These are phyloP conservation scores for Drosophila prosaltans DNA, from an alignment of 1,140 invertebrate genomes.

Conservation along the genomic window DNA sequence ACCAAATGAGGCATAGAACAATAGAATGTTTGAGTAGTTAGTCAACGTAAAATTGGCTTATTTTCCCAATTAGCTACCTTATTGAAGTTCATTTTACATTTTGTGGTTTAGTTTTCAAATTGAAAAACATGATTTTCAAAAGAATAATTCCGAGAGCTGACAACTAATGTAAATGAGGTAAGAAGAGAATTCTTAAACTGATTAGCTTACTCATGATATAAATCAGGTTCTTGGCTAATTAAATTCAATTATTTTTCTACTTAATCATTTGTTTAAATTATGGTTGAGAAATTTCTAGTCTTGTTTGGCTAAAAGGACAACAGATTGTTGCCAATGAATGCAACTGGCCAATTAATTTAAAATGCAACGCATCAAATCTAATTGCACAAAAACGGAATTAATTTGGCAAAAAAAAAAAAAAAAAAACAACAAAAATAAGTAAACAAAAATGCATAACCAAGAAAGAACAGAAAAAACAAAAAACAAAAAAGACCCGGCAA, in stretches of 20 bases:
- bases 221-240: too few relatives aligned
- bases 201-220: too few relatives aligned
- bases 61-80: not conserved
- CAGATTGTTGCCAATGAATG: constrained; percentile 57
- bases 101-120: not conserved
- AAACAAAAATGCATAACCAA: constrained; percentile 7
- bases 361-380: constrained; percentile 61
- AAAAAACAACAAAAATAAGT: not conserved
- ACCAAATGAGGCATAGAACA: not conserved
- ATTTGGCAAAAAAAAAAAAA: constrained; percentile 49
- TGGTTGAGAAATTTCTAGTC: not conserved
- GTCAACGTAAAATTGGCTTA: not conserved
- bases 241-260: not conserved
- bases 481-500: not conserved
- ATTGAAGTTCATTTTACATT: not conserved
- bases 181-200: too few relatives aligned
- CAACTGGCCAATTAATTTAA: constrained; percentile 55
- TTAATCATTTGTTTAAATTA: not conserved
- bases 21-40: not conserved
- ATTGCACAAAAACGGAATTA: constrained; percentile 61
- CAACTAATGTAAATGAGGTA: too few relatives aligned
- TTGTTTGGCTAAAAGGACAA: not conserved
- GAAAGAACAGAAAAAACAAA: constrained; percentile 28
- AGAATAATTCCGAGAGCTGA: too few relatives aligned
- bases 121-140: not conserved